Evolutionary conservation across 1,140 invertebrate species (phyloP).

Genomic region (Neotoxoptera formosana): DNA sequence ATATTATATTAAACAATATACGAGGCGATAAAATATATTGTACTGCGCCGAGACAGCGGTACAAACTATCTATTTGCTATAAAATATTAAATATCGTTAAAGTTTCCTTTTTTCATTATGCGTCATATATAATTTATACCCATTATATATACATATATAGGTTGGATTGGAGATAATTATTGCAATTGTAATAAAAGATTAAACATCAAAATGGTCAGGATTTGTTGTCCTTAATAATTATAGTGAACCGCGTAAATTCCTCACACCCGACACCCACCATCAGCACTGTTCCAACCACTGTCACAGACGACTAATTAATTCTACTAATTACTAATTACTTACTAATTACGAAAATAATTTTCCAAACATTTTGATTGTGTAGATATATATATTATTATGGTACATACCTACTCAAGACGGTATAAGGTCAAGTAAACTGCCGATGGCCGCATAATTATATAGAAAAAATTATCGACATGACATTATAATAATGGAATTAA

Average conservation of each 20-base stretch:
- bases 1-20: too few species aligned
- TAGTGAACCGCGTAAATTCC: not conserved
- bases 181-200: not conserved
- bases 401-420: not conserved
- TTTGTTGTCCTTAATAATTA: not conserved
- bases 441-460: not conserved
- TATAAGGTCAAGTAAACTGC: not conserved
- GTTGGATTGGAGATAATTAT: too few species aligned
- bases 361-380: not conserved
- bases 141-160: too few species aligned
- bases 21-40: too few species aligned
- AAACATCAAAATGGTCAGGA: not conserved
- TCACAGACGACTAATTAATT: not conserved
- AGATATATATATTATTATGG: too few species aligned
- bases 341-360: not conserved
- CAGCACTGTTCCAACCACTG: not conserved
- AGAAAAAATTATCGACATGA: not conserved
- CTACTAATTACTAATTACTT: too few species aligned
- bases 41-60: too few species aligned
- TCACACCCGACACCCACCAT: not conserved
- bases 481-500: not conserved
- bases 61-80: too few species aligned
- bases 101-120: too few species aligned
- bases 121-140: too few species aligned
- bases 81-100: too few species aligned